Conservation (phyloP, 2,888 invertebrate species). For the Coronaproctus castanopsis region DNA sequence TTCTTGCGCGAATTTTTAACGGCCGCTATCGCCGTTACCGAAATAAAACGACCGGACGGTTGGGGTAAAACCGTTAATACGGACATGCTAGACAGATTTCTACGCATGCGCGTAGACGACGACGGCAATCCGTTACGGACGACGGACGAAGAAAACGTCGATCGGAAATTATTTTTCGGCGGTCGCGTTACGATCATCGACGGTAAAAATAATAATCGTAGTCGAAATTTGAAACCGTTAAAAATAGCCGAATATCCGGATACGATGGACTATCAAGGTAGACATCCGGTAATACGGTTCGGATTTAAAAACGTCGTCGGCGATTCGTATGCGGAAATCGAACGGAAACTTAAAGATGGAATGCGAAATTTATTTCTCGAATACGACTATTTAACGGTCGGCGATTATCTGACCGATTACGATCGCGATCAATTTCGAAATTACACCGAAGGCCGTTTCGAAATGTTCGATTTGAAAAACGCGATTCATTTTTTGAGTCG, state of each 20-base stretch:
- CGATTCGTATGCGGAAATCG: not conserved
- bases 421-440: not conserved
- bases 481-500: not conserved
- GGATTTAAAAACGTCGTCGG: not conserved
- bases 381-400: not conserved
- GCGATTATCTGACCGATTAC: not conserved
- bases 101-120: not conserved
- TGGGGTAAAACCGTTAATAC: not conserved
- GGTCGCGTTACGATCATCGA: not conserved
- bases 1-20: not conserved
- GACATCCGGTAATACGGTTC: not conserved
- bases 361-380: not conserved
- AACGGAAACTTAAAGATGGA: not conserved
- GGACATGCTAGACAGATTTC: not conserved
- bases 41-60: not conserved
- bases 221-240: not conserved
- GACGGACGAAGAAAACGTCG: not conserved
- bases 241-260: not conserved
- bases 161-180: not conserved
- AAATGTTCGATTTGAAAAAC: not conserved
- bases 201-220: not conserved
- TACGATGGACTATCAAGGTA: not conserved
- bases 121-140: not conserved
- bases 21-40: not conserved
- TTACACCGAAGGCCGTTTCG: not conserved